These are phyloP conservation scores for Poecilia velifera DNA, from an alignment of 2,797 vertebrate genomes.

Conservation along the genomic window DNA sequence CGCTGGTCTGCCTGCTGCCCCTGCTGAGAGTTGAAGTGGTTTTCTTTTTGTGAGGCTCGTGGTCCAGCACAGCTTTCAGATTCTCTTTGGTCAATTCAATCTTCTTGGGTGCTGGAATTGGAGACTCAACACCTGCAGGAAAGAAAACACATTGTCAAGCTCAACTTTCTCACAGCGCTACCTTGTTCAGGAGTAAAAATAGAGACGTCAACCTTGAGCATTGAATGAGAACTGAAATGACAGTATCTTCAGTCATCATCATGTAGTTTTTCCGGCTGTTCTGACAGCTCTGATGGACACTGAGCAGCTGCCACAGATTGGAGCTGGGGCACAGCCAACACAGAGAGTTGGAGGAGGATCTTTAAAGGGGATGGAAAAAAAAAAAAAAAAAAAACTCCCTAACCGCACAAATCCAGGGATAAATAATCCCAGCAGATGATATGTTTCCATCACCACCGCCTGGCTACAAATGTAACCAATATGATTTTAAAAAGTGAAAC, in stretches of 20 bases:
- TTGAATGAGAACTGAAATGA: conserved; percentile 23
- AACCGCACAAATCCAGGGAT: conserved; percentile 69
- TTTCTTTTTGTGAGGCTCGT: conserved; percentile 80
- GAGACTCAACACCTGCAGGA: conserved; percentile 54
- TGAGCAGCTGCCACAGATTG: conserved; percentile 56
- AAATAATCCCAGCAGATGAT: conserved; percentile 64
- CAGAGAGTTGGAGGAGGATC: conserved; percentile 67
- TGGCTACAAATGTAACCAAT: conserved; percentile 26
- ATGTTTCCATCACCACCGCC: conserved; percentile 54
- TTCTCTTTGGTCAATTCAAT: conserved; percentile 86
- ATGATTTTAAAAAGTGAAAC: conserved; percentile 21
- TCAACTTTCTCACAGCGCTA: background rate
- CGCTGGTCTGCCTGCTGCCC: conserved; percentile 82
- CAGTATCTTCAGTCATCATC: conserved; percentile 30
- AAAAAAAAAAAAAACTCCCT: conserved; percentile 47
- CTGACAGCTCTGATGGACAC: conserved; percentile 60
- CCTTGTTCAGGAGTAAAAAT: background rate
- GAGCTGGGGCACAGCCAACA: conserved; percentile 65
- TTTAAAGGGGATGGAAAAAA: conserved; percentile 63
- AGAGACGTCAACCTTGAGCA: conserved; percentile 16
- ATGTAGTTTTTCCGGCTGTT: conserved; percentile 45
- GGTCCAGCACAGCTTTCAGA: conserved; percentile 78
- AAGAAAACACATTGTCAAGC: background rate
- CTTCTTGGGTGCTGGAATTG: conserved; percentile 64
- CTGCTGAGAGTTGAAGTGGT: conserved; percentile 76